phyloP scores from a whole-genome alignment of 2,113 vertebrate species.

The Dendrocopos noguchii region DNA sequence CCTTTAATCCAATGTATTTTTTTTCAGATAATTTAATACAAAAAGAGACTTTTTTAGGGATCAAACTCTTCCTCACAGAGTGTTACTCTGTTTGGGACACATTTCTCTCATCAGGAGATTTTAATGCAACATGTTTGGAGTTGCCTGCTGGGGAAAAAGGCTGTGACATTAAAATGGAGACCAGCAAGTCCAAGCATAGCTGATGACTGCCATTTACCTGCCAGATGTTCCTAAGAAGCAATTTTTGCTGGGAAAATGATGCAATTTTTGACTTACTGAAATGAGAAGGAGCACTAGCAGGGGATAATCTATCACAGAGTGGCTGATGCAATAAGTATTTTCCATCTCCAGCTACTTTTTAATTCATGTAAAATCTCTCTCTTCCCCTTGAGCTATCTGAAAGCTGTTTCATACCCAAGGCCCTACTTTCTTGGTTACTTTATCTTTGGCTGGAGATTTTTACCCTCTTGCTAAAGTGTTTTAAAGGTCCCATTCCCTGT shows the following conservation, averaged over 20 bases:
- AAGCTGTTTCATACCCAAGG: background rate
- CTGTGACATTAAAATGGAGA: background rate
- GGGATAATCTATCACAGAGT: conserved; percentile 14
- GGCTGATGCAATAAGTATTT: background rate
- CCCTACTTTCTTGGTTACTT: background rate
- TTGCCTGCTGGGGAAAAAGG: background rate
- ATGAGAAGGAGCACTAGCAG: conserved; percentile 23
- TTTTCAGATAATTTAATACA: background rate
- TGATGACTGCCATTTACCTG: background rate
- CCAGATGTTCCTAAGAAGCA: background rate
- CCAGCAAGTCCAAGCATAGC: background rate
- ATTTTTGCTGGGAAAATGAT: conserved; percentile 16
- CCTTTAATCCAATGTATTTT: background rate
- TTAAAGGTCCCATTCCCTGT: background rate
- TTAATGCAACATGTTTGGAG: background rate
- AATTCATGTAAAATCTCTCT: background rate
- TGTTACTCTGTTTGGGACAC: background rate
- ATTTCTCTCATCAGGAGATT: background rate
- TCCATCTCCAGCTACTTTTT: background rate
- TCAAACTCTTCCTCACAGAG: background rate
- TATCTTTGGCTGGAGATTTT: background rate
- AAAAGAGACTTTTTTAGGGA: background rate
- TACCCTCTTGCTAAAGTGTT: background rate
- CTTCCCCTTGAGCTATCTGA: background rate
- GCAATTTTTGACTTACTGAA: conserved; percentile 26